Evolutionary conservation across 1,140 invertebrate species (phyloP), one percentile per base, ranked within the genome.

Genomic region (Drosophila equinoxialis): DNA sequence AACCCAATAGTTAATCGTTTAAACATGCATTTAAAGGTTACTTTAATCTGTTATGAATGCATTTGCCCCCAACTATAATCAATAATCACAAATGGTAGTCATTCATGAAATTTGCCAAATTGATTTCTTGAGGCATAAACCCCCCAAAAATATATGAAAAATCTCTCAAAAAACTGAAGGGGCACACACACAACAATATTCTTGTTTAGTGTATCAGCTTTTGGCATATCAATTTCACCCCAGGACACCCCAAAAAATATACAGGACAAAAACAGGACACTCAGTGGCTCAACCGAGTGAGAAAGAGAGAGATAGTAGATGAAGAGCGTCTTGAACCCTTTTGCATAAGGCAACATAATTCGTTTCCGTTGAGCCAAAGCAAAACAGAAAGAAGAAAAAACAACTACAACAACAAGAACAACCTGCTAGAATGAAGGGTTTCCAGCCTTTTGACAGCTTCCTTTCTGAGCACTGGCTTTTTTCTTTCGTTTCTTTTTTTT

Each of bases 341-440:
- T 74, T 69, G 69, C 82, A 81, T 75, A 85, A 86, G 76, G 67
- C 83, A 87, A 79, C 76, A 77, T 86, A 87, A 86, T 87, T 86
- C 79, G 83, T 63, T 87, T 86, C 83, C 83, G 83, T 83, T 86
- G 76, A 30, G 60, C 39, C 66, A 76, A 48, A 42, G 51, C 73
- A 76, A 76, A 69, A 54, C 23, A 33, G 57, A 68, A 58, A 68
- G 35, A 57, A 61, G 35, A 17, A n/a, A 33, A 2, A 37, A 11
- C 8, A 35, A 71, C 39, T 35, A 65, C 39, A 41, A 20, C 23
- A 33, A 76, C n/a, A 45, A 33, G 54, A 74, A 76, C 74, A 41
- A 55, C 65, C 8, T 35, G 7, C 33, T 35, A 57, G 51, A 54
- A 41, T 75, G 30, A 77, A 62, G 83, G 82, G 83, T 77, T 86